phyloP scores from a whole-genome alignment of 2,113 vertebrate species.

The Andinoacara biseriatus region DNA sequence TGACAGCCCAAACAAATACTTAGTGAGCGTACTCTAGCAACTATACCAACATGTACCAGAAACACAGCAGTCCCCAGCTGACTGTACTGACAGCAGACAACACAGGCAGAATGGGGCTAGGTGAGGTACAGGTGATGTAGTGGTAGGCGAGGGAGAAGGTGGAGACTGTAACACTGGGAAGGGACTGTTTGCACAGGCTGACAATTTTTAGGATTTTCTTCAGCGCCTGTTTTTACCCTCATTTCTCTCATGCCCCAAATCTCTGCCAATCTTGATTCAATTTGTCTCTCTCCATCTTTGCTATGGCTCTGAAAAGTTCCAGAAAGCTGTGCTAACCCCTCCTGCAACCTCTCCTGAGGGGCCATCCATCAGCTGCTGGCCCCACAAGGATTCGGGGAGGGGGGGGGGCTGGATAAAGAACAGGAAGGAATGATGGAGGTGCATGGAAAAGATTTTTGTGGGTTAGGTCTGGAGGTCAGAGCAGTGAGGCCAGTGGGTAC shows the following conservation, averaged over 20 bases:
- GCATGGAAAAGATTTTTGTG: conserved; percentile 37
- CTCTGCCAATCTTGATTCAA: conserved; percentile 39
- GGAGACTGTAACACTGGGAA: conserved; percentile 12
- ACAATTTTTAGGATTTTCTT: conserved; percentile 43
- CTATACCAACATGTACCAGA: conserved; percentile 55
- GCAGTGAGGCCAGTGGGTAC: conserved; percentile 24
- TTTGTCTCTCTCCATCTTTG: conserved; percentile 19
- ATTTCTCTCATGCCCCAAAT: conserved; percentile 44
- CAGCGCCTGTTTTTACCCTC: conserved; percentile 7
- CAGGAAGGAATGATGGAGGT: conserved; percentile 42
- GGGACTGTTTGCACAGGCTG: conserved; percentile 27
- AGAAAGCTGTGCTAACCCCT: conserved; percentile 52
- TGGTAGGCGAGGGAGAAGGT: conserved; percentile 24
- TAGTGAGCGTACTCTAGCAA: conserved; percentile 61
- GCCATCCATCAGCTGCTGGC: conserved; percentile 64
- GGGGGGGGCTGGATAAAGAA: conserved; percentile 24
- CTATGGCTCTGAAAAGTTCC: conserved; percentile 37
- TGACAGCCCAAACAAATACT: conserved; percentile 76
- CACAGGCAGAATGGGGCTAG: conserved; percentile 36
- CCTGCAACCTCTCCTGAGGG: conserved; percentile 45
- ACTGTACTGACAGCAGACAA: conserved; percentile 68
- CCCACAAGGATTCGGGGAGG: conserved; percentile 32
- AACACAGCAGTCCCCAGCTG: conserved; percentile 61
- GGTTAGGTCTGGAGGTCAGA: conserved; percentile 59
- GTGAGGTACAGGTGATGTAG: conserved; percentile 42